These are phyloP conservation scores for Colinus virginianus DNA, from an alignment of 2,113 vertebrate genomes.

Conservation along the genomic window DNA sequence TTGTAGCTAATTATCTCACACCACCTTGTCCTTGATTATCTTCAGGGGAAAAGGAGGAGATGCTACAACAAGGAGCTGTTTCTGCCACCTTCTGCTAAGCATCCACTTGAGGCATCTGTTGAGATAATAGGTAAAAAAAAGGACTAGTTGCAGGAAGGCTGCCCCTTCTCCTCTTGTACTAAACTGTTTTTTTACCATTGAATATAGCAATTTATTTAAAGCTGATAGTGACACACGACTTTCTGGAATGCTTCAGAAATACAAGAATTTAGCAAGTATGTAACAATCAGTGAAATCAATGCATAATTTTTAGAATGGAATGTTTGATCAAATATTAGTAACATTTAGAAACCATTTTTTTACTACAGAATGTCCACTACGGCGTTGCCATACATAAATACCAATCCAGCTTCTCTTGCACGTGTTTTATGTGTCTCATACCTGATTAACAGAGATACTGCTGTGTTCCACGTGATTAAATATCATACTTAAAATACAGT, in stretches of 20 bases:
- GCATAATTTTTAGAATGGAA: not conserved
- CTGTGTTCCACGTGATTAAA: not conserved
- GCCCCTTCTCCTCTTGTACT: not conserved
- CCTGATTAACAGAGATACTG: not conserved
- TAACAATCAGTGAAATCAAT: not conserved
- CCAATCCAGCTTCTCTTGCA: not conserved
- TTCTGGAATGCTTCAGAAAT: not conserved
- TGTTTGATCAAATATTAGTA: not conserved
- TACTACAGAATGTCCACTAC: not conserved
- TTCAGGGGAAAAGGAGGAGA: not conserved
- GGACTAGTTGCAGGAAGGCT: conserved; percentile 1
- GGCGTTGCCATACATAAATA: not conserved
- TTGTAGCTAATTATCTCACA: conserved; percentile 33
- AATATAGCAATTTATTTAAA: not conserved
- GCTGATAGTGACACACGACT: not conserved
- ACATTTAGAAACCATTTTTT: not conserved
- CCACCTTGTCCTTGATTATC: conserved; percentile 36
- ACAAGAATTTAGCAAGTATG: not conserved
- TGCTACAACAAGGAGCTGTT: conserved; percentile 11
- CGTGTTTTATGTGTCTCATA: not conserved
- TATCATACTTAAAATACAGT: not conserved
- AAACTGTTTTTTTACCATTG: not conserved
- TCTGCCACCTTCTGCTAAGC: conserved; percentile 6
- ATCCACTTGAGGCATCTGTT: conserved; percentile 15
- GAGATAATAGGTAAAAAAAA: not conserved